These are phyloP conservation scores for Rhimphoctona megacephalus DNA, from an alignment of 2,888 invertebrate species.

Conservation along the genomic window DNA sequence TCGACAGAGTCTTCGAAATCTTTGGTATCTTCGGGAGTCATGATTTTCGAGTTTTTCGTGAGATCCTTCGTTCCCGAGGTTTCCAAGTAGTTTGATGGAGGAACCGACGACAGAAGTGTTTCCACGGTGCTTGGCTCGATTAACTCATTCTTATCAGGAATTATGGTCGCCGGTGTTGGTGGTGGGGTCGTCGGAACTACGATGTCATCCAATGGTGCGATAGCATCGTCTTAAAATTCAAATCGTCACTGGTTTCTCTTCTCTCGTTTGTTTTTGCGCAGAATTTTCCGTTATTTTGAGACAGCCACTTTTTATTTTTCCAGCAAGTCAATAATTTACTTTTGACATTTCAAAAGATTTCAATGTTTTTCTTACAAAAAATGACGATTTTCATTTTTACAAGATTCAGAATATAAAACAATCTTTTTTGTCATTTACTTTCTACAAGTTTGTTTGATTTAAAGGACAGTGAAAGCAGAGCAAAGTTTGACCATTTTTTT, in stretches of 20 bases:
- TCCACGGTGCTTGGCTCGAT: conserved; percentile 33
- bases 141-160: conserved; percentile 60
- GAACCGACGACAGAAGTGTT: conserved; percentile 12
- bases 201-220: conserved; percentile 53
- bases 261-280: not conserved
- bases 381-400: not conserved
- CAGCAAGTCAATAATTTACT: not conserved
- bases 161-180: conserved; percentile 77
- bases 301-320: not conserved
- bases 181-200: conserved; percentile 77
- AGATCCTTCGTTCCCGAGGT: conserved; percentile 8
- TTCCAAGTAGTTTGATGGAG: conserved; percentile 4
- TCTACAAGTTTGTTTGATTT: not conserved
- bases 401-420: not conserved
- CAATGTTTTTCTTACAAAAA: not conserved
- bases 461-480: too few relatives aligned
- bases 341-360: not conserved
- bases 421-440: not conserved
- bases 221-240: conserved; percentile 49
- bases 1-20: conserved; percentile 20
- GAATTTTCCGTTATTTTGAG: not conserved
- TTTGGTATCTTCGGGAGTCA: conserved; percentile 55
- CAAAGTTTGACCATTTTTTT: too few relatives aligned
- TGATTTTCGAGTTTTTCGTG: conserved; percentile 26
- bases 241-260: not conserved